These are phyloP conservation scores for Drosophila santomea DNA, from an alignment of 1,140 invertebrate species.

Conservation along the genomic window DNA sequence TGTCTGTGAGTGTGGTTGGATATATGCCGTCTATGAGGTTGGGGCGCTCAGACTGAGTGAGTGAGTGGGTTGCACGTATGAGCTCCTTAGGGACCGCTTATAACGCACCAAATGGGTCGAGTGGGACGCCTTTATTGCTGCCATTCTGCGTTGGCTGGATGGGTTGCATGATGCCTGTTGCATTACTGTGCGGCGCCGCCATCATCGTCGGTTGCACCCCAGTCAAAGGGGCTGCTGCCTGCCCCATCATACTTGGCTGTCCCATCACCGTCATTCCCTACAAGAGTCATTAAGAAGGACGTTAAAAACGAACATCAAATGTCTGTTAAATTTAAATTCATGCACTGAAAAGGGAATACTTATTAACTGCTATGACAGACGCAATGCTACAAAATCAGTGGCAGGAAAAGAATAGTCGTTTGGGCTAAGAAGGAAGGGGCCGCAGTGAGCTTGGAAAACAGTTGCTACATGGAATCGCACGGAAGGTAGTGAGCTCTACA, in stretches of 20 bases:
- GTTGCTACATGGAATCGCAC: conserved; percentile 34
- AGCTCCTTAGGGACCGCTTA: conserved; percentile 63
- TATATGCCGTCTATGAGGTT: conserved; percentile 68
- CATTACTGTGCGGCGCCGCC: conserved; percentile 79
- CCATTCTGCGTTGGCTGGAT: conserved; percentile 76
- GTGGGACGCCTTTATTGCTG: conserved; percentile 75
- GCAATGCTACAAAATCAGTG: conserved; percentile 58
- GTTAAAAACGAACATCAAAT: neutral
- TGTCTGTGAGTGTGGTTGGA: conserved; percentile 36
- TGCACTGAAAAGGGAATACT: conserved; percentile 51
- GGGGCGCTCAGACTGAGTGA: conserved; percentile 56
- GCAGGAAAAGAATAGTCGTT: conserved; percentile 29
- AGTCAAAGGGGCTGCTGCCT: conserved; percentile 83
- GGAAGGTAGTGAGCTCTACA: conserved; percentile 38
- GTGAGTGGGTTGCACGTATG: conserved; percentile 32
- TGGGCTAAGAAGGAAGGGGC: conserved; percentile 11
- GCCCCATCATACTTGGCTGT: conserved; percentile 70
- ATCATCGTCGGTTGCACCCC: conserved; percentile 83
- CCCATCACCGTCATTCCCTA: conserved; percentile 84
- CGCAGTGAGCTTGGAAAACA: conserved; percentile 39
- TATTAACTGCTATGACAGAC: conserved; percentile 54
- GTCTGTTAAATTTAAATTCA: conserved; percentile 31
- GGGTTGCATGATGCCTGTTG: conserved; percentile 74
- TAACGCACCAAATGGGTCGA: conserved; percentile 85
- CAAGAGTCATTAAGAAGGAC: conserved; percentile 42